These are phyloP conservation scores for Nyctereutes procyonoides DNA, from an alignment of 2,113 vertebrate species.

Conservation along the genomic window DNA sequence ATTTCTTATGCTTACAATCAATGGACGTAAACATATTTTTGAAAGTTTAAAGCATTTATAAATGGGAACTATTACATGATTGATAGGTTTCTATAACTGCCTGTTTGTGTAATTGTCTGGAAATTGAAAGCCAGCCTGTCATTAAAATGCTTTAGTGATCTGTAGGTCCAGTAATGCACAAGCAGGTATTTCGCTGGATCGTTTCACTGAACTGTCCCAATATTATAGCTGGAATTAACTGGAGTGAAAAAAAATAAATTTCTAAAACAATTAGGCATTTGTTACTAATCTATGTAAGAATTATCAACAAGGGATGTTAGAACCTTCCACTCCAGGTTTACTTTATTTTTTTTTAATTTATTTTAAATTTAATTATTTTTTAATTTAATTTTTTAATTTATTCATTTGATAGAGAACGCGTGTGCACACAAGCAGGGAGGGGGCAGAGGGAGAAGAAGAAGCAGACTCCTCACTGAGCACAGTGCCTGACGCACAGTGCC, in stretches of 20 bases:
- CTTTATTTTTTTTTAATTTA: not conserved
- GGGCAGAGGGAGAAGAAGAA: no score
- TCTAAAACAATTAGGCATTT: not conserved
- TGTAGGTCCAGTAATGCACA: not conserved
- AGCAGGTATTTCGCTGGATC: not conserved
- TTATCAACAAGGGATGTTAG: not conserved
- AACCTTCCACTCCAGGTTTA: not conserved
- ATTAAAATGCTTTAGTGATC: not conserved
- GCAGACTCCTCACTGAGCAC: no score
- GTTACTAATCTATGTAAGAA: not conserved
- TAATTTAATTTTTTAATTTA: no score
- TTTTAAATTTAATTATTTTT: no score
- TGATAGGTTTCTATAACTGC: not conserved
- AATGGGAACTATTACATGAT: not conserved
- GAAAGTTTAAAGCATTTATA: not conserved
- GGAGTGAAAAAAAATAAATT: not conserved
- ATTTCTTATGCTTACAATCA: slow-evolving; percentile 1
- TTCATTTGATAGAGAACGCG: no score
- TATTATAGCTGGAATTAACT: not conserved
- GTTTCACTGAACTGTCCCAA: not conserved
- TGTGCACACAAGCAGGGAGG: no score
- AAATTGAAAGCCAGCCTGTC: not conserved
- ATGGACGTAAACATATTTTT: not conserved
- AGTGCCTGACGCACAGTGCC: no score
- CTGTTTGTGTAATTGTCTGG: not conserved